Evolutionary conservation across 2,888 invertebrate species (phyloP).

Genomic region (Nasonovia ribisnigri): DNA sequence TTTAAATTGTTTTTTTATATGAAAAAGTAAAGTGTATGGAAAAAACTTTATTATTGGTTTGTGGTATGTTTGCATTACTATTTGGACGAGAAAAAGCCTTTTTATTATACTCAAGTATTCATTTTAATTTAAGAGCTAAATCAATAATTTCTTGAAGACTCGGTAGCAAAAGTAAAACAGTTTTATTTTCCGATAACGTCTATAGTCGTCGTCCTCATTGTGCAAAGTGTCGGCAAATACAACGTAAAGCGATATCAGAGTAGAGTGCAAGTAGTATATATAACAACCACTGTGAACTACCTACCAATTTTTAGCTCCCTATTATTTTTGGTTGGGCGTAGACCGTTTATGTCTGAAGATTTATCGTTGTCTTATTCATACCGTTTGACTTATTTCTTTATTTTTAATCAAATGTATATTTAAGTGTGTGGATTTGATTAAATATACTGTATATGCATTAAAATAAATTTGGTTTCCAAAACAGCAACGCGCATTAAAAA

Average conservation of each 20-base stretch:
- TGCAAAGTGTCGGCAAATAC: not conserved
- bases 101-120: too few species aligned
- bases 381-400: not conserved
- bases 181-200: not conserved
- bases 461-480: not conserved
- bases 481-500: not conserved
- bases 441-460: not conserved
- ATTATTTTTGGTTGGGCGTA: slow-evolving; percentile 29
- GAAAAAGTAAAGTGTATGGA: not conserved
- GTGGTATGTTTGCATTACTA: not conserved
- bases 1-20: not conserved
- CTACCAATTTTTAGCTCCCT: slow-evolving; percentile 2
- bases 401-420: not conserved
- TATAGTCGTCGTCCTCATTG: not conserved
- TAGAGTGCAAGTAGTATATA: not conserved
- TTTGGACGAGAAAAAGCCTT: not conserved
- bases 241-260: not conserved
- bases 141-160: not conserved
- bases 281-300: not conserved
- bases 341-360: not conserved
- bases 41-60: not conserved
- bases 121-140: not conserved
- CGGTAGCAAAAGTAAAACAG: not conserved
- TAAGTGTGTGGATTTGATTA: not conserved
- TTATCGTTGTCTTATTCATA: not conserved